Conservation (phyloP, 2,888 invertebrate genomes). For the Anoplius nigerrimus region DNA sequence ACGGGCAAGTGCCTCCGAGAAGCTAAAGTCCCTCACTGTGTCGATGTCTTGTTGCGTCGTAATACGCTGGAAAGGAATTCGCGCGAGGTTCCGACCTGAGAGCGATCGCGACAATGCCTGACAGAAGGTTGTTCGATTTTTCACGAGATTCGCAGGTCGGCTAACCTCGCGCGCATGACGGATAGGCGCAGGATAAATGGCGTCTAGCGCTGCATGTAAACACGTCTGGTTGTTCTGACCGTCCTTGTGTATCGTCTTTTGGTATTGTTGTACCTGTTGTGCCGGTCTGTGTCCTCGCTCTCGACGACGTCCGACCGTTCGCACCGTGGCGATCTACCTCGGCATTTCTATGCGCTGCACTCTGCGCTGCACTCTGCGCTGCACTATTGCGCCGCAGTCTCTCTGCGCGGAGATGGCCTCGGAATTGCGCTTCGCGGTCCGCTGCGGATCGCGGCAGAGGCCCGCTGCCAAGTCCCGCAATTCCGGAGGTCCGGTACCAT, state of each 20-base stretch:
- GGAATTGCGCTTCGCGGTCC: constrained; percentile 92
- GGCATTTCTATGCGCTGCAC: constrained; percentile 70
- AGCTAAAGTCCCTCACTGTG: no score
- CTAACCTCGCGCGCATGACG: no score
- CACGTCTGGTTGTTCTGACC: constrained; percentile 36
- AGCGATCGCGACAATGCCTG: not conserved
- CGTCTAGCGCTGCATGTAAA: constrained; percentile 43
- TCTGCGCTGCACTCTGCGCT: constrained; percentile 78
- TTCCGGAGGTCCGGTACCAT: constrained; percentile 62
- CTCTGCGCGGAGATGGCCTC: constrained; percentile 96
- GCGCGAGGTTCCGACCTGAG: not conserved
- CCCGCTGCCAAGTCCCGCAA: constrained; percentile 85
- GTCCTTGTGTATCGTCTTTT: constrained; percentile 56
- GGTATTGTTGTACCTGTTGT: constrained; percentile 59
- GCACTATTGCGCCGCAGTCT: constrained; percentile 77
- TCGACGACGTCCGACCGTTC: constrained; percentile 16
- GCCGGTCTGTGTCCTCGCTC: constrained; percentile 35
- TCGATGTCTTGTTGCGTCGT: not conserved
- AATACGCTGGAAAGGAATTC: not conserved
- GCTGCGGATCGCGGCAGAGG: constrained; percentile 89
- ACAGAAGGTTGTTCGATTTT: no score
- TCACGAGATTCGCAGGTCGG: no score
- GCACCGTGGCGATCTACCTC: not conserved
- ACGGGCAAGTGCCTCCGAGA: constrained; percentile 21
- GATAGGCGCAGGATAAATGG: not conserved